Conservation (phyloP, 2,797 vertebrate species). For the Hydrolagus colliei region DNA sequence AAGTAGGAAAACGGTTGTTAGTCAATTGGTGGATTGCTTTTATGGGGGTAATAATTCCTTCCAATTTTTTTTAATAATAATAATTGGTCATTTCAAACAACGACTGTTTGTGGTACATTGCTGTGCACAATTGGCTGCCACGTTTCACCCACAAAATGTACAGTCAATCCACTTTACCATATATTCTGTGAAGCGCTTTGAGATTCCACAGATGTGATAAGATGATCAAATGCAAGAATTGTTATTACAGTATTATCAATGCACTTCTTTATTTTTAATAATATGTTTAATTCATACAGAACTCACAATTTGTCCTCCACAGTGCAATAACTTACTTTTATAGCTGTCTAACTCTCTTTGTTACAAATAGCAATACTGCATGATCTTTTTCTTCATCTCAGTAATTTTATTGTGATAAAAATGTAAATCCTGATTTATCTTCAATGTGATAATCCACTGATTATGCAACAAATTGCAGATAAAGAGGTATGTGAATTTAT, state of each 20-base stretch:
- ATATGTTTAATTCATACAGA: background rate
- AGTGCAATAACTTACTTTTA: background rate
- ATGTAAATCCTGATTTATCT: background rate
- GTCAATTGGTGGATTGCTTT: too few relatives aligned
- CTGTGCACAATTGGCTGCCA: background rate
- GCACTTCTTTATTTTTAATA: background rate
- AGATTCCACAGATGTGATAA: background rate
- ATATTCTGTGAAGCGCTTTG: background rate
- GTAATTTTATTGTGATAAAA: background rate
- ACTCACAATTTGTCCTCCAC: background rate
- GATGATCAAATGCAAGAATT: too few relatives aligned
- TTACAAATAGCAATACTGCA: background rate
- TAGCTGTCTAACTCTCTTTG: background rate
- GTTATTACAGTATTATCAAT: too few relatives aligned
- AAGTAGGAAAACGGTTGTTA: too few relatives aligned
- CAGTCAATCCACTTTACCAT: background rate
- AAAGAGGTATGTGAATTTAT: background rate
- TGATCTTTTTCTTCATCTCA: background rate
- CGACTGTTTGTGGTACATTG: background rate
- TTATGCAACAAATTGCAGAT: background rate
- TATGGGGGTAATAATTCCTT: too few relatives aligned
- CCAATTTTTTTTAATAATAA: too few relatives aligned
- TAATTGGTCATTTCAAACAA: too few relatives aligned
- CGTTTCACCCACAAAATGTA: background rate
- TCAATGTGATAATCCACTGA: background rate